Percentiles rank a stretch among this genome's conserved stretches.
These are phyloP conservation scores for Vannuccia rotundouncinata DNA, from an alignment of 2,888 invertebrate species.

Conservation along the genomic window DNA sequence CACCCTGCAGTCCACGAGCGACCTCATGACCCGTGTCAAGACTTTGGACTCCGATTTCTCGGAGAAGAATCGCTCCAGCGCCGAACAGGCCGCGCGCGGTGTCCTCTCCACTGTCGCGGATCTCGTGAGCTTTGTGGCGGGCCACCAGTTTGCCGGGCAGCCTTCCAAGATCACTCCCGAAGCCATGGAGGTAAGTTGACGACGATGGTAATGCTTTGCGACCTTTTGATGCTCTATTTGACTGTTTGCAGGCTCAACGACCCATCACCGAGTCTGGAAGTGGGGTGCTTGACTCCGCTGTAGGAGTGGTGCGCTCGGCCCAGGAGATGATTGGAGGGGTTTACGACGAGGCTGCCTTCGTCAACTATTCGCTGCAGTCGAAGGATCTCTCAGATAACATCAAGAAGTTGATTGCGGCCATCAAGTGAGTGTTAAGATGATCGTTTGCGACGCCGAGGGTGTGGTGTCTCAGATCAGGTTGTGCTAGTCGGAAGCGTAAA, in stretches of 20 bases:
- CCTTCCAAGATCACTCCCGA: slow-evolving; percentile 82
- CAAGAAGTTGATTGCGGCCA: slow-evolving; percentile 81
- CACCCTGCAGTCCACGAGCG: neutral
- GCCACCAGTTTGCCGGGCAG: slow-evolving; percentile 82
- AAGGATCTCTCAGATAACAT: slow-evolving; percentile 92
- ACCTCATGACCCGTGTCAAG: slow-evolving; percentile 43
- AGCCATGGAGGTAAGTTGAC: slow-evolving; percentile 28
- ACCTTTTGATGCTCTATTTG: too few relatives aligned
- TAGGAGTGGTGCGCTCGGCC: slow-evolving; percentile 81
- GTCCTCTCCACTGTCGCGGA: slow-evolving; percentile 81
- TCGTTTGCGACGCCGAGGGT: too few relatives aligned
- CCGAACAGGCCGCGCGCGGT: slow-evolving; percentile 69
- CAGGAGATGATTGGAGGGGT: slow-evolving; percentile 79
- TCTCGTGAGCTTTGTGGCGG: slow-evolving; percentile 82
- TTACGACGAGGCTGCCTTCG: slow-evolving; percentile 86
- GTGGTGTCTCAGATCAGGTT: too few relatives aligned
- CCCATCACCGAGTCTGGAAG: slow-evolving; percentile 77
- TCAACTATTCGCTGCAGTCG: slow-evolving; percentile 82
- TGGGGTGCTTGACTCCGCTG: slow-evolving; percentile 73
- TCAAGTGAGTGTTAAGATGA: slow-evolving; percentile 64
- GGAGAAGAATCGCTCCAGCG: slow-evolving; percentile 60
- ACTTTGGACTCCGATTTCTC: slow-evolving; percentile 72
- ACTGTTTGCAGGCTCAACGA: slow-evolving; percentile 66
- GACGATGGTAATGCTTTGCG: too few relatives aligned
- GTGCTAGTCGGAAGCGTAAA: too few relatives aligned